phyloP scores from a whole-genome alignment of 2,888 invertebrate genomes.

The Cantharis nigra region DNA sequence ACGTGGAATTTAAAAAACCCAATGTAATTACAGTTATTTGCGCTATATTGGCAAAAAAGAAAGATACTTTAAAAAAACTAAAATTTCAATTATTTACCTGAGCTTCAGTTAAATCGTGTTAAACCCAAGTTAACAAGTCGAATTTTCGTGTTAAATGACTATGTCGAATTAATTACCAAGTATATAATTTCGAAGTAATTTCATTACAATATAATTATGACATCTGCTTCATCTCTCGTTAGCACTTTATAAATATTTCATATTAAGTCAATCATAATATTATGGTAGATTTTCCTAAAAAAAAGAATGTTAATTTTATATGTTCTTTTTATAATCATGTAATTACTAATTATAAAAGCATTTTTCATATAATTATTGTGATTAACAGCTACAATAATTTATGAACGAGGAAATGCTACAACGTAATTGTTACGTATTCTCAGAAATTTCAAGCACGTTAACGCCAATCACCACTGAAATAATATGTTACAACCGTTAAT shows the following conservation, averaged over 20 bases:
- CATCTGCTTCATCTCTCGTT: neutral
- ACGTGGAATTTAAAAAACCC: neutral
- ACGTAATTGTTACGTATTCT: neutral
- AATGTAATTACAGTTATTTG: neutral
- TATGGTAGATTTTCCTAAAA: neutral
- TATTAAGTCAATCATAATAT: neutral
- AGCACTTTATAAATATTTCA: neutral
- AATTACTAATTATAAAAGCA: neutral
- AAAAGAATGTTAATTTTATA: neutral
- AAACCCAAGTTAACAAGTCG: neutral
- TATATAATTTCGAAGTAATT: neutral
- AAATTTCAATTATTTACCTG: neutral
- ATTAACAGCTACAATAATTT: neutral
- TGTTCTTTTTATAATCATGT: neutral
- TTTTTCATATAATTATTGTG: neutral
- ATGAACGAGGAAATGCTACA: neutral
- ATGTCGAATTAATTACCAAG: neutral
- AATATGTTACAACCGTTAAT: constrained; percentile 25
- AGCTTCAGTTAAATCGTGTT: neutral
- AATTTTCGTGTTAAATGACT: neutral
- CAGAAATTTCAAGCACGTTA: constrained; percentile 3
- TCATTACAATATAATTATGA: neutral
- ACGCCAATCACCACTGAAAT: constrained; percentile 11
- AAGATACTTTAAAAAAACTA: neutral
- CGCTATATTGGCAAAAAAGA: neutral